Conservation (phyloP, 2,888 invertebrate species). For the Scaptomyza reducta region DNA sequence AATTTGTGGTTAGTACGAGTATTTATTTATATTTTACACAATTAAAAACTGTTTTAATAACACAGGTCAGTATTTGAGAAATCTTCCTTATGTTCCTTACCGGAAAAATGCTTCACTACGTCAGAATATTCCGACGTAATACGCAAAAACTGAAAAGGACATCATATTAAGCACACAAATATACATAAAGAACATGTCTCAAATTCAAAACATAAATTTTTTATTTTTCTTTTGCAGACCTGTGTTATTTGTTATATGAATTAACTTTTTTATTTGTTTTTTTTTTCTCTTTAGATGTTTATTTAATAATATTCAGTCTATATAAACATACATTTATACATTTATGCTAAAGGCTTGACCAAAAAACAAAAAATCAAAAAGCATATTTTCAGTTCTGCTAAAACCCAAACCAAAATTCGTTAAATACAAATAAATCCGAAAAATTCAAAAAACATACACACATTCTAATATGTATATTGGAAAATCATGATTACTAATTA, state of each 20-base stretch:
- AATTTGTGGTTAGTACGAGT: constrained; percentile 44
- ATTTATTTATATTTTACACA: constrained; percentile 49
- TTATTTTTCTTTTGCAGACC: too few relatives aligned
- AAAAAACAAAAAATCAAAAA: constrained; percentile 46
- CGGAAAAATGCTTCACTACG: too few relatives aligned
- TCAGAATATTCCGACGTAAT: too few relatives aligned
- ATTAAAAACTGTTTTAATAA: constrained; percentile 35
- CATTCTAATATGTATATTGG: constrained; percentile 28
- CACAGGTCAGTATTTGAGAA: too few relatives aligned
- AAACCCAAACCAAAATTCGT: constrained; percentile 50
- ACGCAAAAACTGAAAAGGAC: too few relatives aligned
- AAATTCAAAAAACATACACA: constrained; percentile 28
- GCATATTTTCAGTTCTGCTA: constrained; percentile 67
- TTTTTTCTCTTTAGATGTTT: constrained; percentile 35
- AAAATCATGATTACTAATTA: constrained; percentile 31
- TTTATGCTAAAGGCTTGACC: constrained; percentile 65
- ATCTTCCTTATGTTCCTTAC: too few relatives aligned
- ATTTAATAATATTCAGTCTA: constrained; percentile 79
- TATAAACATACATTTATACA: constrained; percentile 79
- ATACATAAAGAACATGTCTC: too few relatives aligned
- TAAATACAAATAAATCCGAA: constrained; percentile 35
- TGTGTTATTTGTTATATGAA: constrained; percentile 21
- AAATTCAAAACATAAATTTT: too few relatives aligned
- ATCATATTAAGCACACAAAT: too few relatives aligned
- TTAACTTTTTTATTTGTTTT: constrained; percentile 33